These are phyloP conservation scores for Campodea augens DNA, from an alignment of 1,140 invertebrate genomes.

Conservation along the genomic window DNA sequence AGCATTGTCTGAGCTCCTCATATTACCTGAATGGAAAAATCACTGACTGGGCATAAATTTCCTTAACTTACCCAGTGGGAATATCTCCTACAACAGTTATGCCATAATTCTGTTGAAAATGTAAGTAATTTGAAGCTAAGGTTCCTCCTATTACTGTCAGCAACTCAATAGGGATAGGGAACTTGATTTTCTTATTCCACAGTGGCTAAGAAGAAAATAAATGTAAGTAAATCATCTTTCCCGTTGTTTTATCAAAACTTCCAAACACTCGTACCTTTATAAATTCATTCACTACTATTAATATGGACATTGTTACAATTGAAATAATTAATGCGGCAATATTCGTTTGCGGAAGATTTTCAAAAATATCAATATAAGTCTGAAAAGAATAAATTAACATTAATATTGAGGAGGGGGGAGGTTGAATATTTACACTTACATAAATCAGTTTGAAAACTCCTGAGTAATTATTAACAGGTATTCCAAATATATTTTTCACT, in stretches of 20 bases:
- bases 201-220: slow-evolving; percentile 37
- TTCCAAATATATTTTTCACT: slow-evolving; percentile 66
- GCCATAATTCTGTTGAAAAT: slow-evolving; percentile 33
- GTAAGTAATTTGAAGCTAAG: slow-evolving; percentile 37
- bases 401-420: slow-evolving; percentile 3
- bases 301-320: slow-evolving; percentile 41
- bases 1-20: too few relatives aligned
- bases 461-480: slow-evolving; percentile 36
- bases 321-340: slow-evolving; percentile 48
- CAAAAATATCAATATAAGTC: slow-evolving; percentile 44
- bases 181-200: slow-evolving; percentile 40
- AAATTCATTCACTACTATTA: slow-evolving; percentile 56
- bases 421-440: slow-evolving; percentile 12
- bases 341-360: slow-evolving; percentile 39
- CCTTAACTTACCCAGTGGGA: slow-evolving; percentile 59
- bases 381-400: slow-evolving; percentile 25
- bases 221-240: not conserved
- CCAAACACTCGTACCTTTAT: slow-evolving; percentile 44
- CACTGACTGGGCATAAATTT: too few relatives aligned
- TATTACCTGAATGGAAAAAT: too few relatives aligned
- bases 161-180: slow-evolving; percentile 75
- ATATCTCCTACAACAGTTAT: slow-evolving; percentile 49
- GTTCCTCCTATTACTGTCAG: slow-evolving; percentile 61
- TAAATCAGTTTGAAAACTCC: slow-evolving; percentile 52
- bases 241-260: not conserved